These are phyloP conservation scores for Drosophila pseudoobscura DNA, from an alignment of 1,140 invertebrate species.

Conservation along the genomic window DNA sequence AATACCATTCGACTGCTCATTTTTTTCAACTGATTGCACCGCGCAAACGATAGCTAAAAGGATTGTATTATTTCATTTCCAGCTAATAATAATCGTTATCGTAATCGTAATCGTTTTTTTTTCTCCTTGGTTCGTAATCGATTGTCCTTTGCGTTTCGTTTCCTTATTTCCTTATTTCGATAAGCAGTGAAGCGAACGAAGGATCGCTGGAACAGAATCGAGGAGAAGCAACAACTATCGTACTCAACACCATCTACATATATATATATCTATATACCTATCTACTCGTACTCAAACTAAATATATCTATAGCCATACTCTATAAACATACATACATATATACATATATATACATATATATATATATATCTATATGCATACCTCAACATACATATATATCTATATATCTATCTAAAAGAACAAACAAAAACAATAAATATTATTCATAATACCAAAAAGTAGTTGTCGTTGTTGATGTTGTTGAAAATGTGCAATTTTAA, in stretches of 20 bases:
- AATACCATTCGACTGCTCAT: not conserved
- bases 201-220: conserved; percentile 15
- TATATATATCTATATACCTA: conserved; percentile 30
- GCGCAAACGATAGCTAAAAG: conserved; percentile 31
- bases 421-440: conserved; percentile 59
- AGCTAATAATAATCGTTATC: conserved; percentile 30
- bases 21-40: conserved; percentile 9
- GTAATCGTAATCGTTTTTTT: conserved; percentile 9
- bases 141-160: conserved; percentile 12
- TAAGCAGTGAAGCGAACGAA: conserved; percentile 6
- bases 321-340: conserved; percentile 48
- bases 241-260: conserved; percentile 41
- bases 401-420: conserved; percentile 55
- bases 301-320: conserved; percentile 55
- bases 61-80: conserved; percentile 14
- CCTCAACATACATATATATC: conserved; percentile 29
- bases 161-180: not conserved
- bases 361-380: conserved; percentile 40
- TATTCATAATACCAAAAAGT: conserved; percentile 79
- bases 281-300: conserved; percentile 41
- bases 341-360: conserved; percentile 42
- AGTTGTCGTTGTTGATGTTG: conserved; percentile 81
- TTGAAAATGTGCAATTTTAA: conserved; percentile 81
- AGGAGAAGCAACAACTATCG: conserved; percentile 45
- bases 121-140: conserved; percentile 16